Percentiles rank a stretch among this genome's conserved stretches.
Conservation (phyloP, 2,888 invertebrate species). For the Brachynemurus nebulosus region DNA sequence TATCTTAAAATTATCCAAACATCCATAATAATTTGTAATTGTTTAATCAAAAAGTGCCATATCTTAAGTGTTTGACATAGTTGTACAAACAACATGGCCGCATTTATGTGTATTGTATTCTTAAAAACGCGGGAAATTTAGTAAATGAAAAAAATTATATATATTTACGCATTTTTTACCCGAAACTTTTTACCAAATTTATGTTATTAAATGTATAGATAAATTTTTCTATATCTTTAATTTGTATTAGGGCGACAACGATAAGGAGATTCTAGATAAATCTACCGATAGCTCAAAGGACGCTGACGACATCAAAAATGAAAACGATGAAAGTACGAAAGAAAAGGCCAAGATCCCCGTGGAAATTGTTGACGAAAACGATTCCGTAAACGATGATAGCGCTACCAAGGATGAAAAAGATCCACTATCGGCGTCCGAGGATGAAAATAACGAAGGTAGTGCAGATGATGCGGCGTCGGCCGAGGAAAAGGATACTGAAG, state of each 20-base stretch:
- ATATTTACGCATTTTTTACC: background rate
- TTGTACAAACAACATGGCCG: conserved; percentile 5
- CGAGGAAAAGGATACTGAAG: conserved; percentile 15
- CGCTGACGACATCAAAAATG: conserved; percentile 22
- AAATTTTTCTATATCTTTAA: background rate
- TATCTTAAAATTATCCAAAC: background rate
- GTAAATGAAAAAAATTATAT: conserved; percentile 1
- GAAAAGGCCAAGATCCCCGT: conserved; percentile 17
- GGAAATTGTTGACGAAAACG: background rate
- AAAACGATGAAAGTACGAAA: conserved; percentile 19
- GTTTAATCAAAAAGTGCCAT: background rate
- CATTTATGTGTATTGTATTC: background rate
- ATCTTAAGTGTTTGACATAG: conserved; percentile 1
- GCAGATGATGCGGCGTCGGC: conserved; percentile 14
- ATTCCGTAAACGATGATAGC: background rate
- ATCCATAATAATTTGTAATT: background rate
- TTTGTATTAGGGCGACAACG: conserved; percentile 15
- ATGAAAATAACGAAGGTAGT: conserved; percentile 9
- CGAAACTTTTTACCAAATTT: background rate
- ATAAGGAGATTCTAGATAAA: conserved; percentile 18
- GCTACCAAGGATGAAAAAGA: background rate
- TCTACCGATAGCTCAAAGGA: conserved; percentile 16
- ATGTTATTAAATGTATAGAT: background rate
- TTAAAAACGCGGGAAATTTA: conserved; percentile 6
- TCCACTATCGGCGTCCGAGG: background rate